Conservation (phyloP, 2,113 vertebrate species). For the Sebastes fasciatus region DNA sequence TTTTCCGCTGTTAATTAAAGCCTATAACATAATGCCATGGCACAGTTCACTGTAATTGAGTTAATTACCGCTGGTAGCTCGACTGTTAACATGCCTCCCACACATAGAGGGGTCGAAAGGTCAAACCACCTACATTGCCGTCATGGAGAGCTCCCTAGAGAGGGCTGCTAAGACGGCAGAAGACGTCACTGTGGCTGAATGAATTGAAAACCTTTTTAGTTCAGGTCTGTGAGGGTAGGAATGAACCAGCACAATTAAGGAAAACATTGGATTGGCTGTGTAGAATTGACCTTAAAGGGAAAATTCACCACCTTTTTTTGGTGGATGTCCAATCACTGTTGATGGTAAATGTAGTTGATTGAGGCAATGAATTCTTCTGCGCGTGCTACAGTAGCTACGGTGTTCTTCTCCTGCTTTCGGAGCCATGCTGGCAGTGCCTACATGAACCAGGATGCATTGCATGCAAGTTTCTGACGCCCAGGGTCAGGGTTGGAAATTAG, state of each 20-base stretch:
- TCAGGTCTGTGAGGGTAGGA: background rate
- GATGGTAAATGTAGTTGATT: background rate
- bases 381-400: background rate
- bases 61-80: slow-evolving; percentile 55
- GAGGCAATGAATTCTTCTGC: background rate
- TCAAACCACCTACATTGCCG: background rate
- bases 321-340: background rate
- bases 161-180: background rate
- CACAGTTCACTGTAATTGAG: slow-evolving; percentile 55
- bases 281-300: slow-evolving; percentile 1
- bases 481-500: background rate
- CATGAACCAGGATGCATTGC: background rate
- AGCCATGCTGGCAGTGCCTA: background rate
- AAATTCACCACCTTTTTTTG: background rate
- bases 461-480: background rate
- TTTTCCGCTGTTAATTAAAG: slow-evolving; percentile 48
- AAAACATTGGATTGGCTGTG: background rate
- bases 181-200: background rate
- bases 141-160: background rate
- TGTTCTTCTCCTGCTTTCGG: too few species aligned
- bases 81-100: slow-evolving; percentile 46
- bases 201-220: slow-evolving; percentile 28
- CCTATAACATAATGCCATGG: slow-evolving; percentile 35
- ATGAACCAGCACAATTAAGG: slow-evolving; percentile 22
- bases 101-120: background rate